phyloP scores from a whole-genome alignment of 2,888 invertebrate species.

The Neoaliturus tenellus region DNA sequence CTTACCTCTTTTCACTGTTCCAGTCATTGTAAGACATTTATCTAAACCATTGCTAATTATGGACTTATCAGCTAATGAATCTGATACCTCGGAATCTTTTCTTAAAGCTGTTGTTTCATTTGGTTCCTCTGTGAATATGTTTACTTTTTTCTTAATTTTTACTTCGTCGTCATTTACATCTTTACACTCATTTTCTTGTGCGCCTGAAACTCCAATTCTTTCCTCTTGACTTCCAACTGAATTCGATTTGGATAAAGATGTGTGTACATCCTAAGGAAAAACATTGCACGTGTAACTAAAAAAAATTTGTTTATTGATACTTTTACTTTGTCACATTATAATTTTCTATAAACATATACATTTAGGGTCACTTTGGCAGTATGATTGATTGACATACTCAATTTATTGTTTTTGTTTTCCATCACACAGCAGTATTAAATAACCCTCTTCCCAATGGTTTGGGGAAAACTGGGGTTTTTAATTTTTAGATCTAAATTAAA shows the following conservation, averaged over 20 bases:
- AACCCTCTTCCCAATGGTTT: too few species aligned
- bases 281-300: neutral
- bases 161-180: conserved; percentile 57
- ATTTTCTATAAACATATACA: too few species aligned
- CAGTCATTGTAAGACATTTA: conserved; percentile 81
- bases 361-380: too few species aligned
- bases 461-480: too few species aligned
- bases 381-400: too few species aligned
- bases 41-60: conserved; percentile 75
- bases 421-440: too few species aligned
- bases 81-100: conserved; percentile 73
- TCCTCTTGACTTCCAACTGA: neutral
- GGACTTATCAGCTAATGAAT: conserved; percentile 75
- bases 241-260: neutral
- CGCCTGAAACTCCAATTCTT: neutral
- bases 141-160: conserved; percentile 77
- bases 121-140: conserved; percentile 76
- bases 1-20: conserved; percentile 83
- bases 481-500: too few species aligned
- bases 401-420: too few species aligned
- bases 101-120: conserved; percentile 67
- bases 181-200: conserved; percentile 51
- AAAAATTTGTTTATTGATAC: neutral
- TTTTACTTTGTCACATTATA: too few species aligned
- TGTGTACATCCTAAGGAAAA: neutral